These are phyloP conservation scores for Drosophila cracens DNA, from an alignment of 2,888 invertebrate genomes.

Conservation along the genomic window DNA sequence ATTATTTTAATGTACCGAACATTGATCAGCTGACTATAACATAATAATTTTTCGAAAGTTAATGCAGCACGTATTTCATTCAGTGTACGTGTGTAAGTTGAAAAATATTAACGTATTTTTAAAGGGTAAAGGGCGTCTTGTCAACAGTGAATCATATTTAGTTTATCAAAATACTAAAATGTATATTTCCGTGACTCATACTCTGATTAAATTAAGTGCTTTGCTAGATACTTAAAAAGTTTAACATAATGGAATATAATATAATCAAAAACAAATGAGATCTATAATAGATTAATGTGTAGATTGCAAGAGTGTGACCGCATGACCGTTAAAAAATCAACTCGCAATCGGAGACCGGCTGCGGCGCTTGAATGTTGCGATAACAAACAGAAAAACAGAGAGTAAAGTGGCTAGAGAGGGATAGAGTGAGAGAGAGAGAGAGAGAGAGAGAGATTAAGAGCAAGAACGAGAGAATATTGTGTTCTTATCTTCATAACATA, in stretches of 20 bases:
- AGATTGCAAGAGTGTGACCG: background rate
- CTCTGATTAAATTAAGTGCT: background rate
- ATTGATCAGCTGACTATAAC: background rate
- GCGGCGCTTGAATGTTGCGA: background rate
- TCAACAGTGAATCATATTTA: background rate
- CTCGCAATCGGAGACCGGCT: background rate
- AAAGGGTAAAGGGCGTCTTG: background rate
- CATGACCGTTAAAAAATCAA: background rate
- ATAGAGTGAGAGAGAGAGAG: background rate
- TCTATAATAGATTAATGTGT: background rate
- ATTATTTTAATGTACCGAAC: background rate
- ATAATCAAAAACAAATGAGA: background rate
- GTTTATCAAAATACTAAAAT: background rate
- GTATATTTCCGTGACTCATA: background rate
- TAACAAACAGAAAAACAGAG: background rate
- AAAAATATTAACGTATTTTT: background rate
- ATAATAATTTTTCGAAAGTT: background rate
- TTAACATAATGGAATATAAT: background rate
- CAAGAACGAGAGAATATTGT: background rate
- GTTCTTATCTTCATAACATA: background rate
- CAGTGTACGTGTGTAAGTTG: background rate
- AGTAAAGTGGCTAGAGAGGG: background rate
- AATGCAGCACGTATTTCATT: background rate
- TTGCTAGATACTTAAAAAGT: background rate
- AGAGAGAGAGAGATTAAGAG: background rate